A percentile compares a stretch with the other conserved stretches of the same genome.
Conservation (phyloP, 1,140 invertebrate species). For the Lasioglossum albipes region DNA sequence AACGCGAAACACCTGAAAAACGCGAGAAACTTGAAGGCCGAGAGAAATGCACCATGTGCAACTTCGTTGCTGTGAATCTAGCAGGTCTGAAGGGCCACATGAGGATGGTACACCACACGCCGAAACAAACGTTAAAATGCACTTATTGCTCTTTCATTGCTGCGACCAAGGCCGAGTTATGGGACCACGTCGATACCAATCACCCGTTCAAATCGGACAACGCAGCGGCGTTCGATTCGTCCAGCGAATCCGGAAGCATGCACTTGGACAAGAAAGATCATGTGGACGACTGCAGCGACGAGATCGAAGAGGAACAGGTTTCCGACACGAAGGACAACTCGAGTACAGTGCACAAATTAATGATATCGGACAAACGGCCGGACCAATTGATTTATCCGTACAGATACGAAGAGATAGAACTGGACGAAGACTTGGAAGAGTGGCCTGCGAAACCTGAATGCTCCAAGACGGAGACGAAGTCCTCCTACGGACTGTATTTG, state of each 20-base stretch:
- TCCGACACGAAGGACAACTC: background rate
- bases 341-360: too few species aligned
- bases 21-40: background rate
- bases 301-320: constrained; percentile 60
- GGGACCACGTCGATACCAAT: constrained; percentile 71
- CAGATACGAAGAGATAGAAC: constrained; percentile 49
- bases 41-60: constrained; percentile 68
- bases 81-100: constrained; percentile 71
- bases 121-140: constrained; percentile 66
- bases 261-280: constrained; percentile 3
- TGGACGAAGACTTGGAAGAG: background rate
- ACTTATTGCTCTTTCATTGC: constrained; percentile 69
- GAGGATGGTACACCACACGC: constrained; percentile 61
- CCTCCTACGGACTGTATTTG: constrained; percentile 20
- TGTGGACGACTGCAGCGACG: constrained; percentile 49
- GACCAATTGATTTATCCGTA: constrained; percentile 49
- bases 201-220: constrained; percentile 66
- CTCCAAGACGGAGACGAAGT: constrained; percentile 3
- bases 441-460: background rate
- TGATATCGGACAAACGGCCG: too few species aligned
- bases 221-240: background rate
- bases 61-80: constrained; percentile 66
- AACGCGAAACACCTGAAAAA: background rate
- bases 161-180: constrained; percentile 62
- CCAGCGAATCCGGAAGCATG: background rate